Evolutionary conservation across 92 coral and sea anemone genomes (phyloP).

Genomic region (Porites rus): DNA sequence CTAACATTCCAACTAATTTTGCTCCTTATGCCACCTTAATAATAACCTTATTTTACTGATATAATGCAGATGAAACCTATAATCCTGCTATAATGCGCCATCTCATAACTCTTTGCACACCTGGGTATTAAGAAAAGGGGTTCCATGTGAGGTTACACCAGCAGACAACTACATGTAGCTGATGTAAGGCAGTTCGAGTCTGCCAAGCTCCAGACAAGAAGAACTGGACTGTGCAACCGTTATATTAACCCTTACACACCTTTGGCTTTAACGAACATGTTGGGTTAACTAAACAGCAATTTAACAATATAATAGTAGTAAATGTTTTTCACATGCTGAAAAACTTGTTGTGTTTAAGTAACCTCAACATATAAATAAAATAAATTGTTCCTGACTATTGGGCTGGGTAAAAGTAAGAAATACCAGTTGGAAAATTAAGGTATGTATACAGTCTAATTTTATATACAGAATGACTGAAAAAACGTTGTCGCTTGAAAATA

Average conservation of each 20-base stretch:
- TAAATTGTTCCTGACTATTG: too few species aligned
- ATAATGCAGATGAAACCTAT: background rate
- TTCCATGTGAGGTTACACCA: constrained; percentile 31
- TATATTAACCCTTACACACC: constrained; percentile 22
- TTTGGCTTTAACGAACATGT: constrained; percentile 1
- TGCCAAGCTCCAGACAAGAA: constrained; percentile 29
- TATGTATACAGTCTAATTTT: too few species aligned
- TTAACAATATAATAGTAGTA: too few species aligned
- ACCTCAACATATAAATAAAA: too few species aligned
- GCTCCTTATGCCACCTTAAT: too few species aligned
- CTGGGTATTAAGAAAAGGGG: constrained; percentile 21
- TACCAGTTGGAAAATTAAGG: too few species aligned
- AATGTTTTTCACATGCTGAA: too few species aligned
- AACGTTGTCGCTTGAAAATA: too few species aligned
- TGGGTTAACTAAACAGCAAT: background rate
- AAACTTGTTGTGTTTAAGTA: too few species aligned
- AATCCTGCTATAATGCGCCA: constrained; percentile 6
- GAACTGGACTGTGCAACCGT: constrained; percentile 35
- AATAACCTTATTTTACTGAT: background rate
- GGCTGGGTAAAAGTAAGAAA: too few species aligned
- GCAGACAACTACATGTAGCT: constrained; percentile 8
- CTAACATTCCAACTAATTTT: too few species aligned
- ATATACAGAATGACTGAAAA: too few species aligned
- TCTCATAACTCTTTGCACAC: constrained; percentile 20
- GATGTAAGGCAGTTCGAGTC: constrained; percentile 32